These are phyloP conservation scores for Andinoacara biseriatus DNA, from an alignment of 2,113 vertebrate genomes.

Conservation along the genomic window DNA sequence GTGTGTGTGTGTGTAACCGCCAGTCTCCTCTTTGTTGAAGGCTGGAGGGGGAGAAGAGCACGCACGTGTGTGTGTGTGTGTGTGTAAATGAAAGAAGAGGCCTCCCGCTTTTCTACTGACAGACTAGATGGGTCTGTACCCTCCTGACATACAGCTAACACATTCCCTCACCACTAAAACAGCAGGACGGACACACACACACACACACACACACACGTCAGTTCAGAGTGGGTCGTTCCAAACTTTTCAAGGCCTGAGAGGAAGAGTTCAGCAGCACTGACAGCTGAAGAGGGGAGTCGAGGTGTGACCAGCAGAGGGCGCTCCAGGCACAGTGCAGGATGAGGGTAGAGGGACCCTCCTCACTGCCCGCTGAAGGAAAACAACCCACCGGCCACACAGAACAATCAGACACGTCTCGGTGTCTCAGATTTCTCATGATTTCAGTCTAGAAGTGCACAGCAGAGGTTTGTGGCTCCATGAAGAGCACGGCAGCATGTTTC, in stretches of 20 bases:
- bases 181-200: not conserved
- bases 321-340: not conserved
- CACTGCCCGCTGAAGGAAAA: not conserved
- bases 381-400: not conserved
- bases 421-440: not conserved
- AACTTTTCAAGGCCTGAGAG: not conserved
- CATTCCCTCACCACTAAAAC: slow-evolving; percentile 11
- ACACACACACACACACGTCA: not conserved
- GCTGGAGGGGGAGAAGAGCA: not conserved
- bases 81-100: not conserved
- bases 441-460: not conserved
- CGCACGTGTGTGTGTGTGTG: not conserved
- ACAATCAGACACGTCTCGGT: not conserved
- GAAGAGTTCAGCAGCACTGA: not conserved
- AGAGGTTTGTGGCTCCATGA: not conserved
- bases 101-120: slow-evolving; percentile 23
- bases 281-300: too few species aligned
- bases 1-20: not conserved
- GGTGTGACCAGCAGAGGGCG: not conserved
- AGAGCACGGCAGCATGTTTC: too few species aligned
- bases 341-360: not conserved
- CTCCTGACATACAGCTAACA: slow-evolving; percentile 20
- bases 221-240: not conserved
- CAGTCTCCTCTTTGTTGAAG: not conserved
- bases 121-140: slow-evolving; percentile 13